These are phyloP conservation scores for Zhuqinia jingwanae DNA, from an alignment of 2,888 invertebrate genomes.

Conservation along the genomic window DNA sequence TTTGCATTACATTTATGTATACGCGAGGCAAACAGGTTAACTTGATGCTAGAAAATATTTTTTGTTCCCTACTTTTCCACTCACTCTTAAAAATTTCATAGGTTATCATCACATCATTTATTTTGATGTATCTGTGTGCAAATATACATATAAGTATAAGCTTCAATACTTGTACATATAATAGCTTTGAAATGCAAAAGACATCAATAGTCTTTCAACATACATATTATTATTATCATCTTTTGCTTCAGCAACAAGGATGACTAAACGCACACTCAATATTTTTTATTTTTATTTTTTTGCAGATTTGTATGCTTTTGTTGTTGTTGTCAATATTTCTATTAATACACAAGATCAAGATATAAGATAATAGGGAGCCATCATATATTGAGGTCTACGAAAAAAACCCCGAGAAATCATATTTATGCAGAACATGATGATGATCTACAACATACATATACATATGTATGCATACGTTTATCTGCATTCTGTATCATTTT, in stretches of 20 bases:
- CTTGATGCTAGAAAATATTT: constrained; percentile 16
- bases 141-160: not conserved
- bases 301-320: too few relatives aligned
- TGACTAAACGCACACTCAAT: too few relatives aligned
- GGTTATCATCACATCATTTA: constrained; percentile 7
- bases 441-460: not conserved
- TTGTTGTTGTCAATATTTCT: too few relatives aligned
- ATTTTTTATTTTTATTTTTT: too few relatives aligned
- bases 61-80: not conserved
- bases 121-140: not conserved
- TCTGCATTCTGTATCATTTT: not conserved
- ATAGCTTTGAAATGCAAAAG: not conserved
- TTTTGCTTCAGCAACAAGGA: too few relatives aligned
- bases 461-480: not conserved
- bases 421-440: not conserved
- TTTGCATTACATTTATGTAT: constrained; percentile 7
- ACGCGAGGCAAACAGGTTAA: not conserved
- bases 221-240: not conserved
- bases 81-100: not conserved
- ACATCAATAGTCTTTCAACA: not conserved
- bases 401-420: not conserved
- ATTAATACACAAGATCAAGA: too few relatives aligned
- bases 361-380: too few relatives aligned
- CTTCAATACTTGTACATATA: not conserved
- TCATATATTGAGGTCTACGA: too few relatives aligned